Evolutionary conservation across 2,113 vertebrate species (phyloP), one percentile per base, ranked within the genome.

Genomic region (Eonycteris spelaea): DNA sequence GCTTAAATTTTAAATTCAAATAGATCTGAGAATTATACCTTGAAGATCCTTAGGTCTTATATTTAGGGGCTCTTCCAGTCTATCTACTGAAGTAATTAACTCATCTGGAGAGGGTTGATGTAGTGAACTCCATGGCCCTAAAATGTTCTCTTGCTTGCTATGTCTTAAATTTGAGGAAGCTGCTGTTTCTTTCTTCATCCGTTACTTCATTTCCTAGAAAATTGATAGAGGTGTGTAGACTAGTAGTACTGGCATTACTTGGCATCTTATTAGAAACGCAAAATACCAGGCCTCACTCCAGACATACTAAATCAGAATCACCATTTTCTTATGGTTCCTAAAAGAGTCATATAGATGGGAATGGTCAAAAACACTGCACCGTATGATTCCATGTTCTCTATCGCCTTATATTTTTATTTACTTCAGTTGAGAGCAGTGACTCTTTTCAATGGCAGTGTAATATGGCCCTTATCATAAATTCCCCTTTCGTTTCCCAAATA

Each of bases 1-100:
- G 24, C n/a, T 91, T 57, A 51, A 95, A 95, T 93, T 78, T 91
- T 57, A 51, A 95, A 95, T 93, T 78, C 57, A 94, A 95, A 63
- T 57, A 9, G 14, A 63, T 71, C 26, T 45, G 33, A 65, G 55
- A 95, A 82, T 71, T 19, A 19, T 61, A 21, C n/a, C 30, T 92
- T 53, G 12, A 24, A 83, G n/a, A 84, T 4, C 5, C 12, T 73
- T 19, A 74, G 21, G 2, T 51, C 33, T 86, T 90, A 18, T 11
- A 0, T 86, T 12, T 70, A 73, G 4, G 43, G 33, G 6, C 6
- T 82, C 67, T 83, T n/a, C 43, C 24, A 61, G 35, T 15, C 48
- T 91, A 35, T 19, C 13, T 78, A 61, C 13, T 16, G 5, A 93
- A 65, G 3, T 51, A 40, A 79, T 68, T 30, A 59, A 10, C 38